Conservation (phyloP, 2,888 invertebrate genomes). For the Tipula lateralis region DNA sequence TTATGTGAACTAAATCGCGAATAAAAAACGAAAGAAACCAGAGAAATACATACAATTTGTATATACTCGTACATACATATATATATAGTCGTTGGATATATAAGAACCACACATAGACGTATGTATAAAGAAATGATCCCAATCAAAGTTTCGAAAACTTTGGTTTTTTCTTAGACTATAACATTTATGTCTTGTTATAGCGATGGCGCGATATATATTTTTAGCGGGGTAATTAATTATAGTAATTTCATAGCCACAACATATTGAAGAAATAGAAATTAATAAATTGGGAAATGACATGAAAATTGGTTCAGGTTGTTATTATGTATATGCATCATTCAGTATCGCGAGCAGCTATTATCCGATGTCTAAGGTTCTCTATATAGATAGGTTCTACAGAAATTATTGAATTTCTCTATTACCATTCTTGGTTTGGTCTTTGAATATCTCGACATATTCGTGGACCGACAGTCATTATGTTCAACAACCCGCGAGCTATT, state of each 20-base stretch:
- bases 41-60: neutral
- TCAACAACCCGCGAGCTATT: too few relatives aligned
- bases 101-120: neutral
- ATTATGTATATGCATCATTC: too few relatives aligned
- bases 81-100: neutral
- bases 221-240: slow-evolving; percentile 9
- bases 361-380: too few relatives aligned
- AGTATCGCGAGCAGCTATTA: too few relatives aligned
- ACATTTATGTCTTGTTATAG: neutral
- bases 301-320: slow-evolving; percentile 8
- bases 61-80: too few relatives aligned
- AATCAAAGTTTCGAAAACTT: neutral
- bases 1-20: slow-evolving; percentile 28
- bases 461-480: too few relatives aligned
- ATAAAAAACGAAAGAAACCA: slow-evolving; percentile 19
- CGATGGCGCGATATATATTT: neutral
- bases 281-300: slow-evolving; percentile 15
- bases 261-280: neutral
- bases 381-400: too few relatives aligned
- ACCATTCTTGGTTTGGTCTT: too few relatives aligned
- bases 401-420: too few relatives aligned
- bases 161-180: neutral
- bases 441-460: too few relatives aligned
- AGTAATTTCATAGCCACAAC: neutral
- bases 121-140: neutral